These are phyloP conservation scores for Chloromyia formosa DNA, from an alignment of 2,888 invertebrate species.

Conservation along the genomic window DNA sequence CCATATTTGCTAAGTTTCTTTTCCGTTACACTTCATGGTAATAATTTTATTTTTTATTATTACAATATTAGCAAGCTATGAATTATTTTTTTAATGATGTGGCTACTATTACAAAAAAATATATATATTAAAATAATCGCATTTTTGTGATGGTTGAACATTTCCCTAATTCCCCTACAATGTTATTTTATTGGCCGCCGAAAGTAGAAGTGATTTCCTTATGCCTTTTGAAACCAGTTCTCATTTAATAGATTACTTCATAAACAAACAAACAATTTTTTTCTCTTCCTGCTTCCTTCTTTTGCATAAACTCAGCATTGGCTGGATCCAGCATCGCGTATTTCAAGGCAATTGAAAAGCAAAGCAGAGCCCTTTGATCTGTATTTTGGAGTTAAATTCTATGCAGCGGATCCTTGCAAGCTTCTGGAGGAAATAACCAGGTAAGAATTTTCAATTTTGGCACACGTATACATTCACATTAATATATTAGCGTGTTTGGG, in stretches of 20 bases:
- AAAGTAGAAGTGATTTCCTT: not conserved
- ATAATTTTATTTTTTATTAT: too few relatives aligned
- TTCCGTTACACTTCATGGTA: too few relatives aligned
- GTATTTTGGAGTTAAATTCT: slow-evolving; percentile 97
- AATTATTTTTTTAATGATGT: too few relatives aligned
- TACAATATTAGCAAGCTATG: too few relatives aligned
- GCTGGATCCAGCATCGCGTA: slow-evolving; percentile 90
- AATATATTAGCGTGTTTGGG: slow-evolving; percentile 20
- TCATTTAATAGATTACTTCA: slow-evolving; percentile 41
- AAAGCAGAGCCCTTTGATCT: slow-evolving; percentile 79
- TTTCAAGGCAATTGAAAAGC: slow-evolving; percentile 86
- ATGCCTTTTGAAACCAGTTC: not conserved
- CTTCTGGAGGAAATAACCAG: slow-evolving; percentile 94
- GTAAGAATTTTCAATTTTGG: slow-evolving; percentile 65
- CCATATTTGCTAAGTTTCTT: too few relatives aligned
- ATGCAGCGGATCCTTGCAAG: slow-evolving; percentile 96
- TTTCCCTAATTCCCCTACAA: too few relatives aligned
- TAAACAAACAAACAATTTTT: slow-evolving; percentile 31
- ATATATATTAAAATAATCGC: too few relatives aligned
- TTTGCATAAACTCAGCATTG: slow-evolving; percentile 75
- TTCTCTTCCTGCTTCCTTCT: too few relatives aligned
- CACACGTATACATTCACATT: not conserved
- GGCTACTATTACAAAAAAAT: too few relatives aligned
- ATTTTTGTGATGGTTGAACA: too few relatives aligned
- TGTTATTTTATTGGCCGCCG: not conserved